Conservation (phyloP, 2,797 vertebrate genomes). For the Cuniculus paca region DNA sequence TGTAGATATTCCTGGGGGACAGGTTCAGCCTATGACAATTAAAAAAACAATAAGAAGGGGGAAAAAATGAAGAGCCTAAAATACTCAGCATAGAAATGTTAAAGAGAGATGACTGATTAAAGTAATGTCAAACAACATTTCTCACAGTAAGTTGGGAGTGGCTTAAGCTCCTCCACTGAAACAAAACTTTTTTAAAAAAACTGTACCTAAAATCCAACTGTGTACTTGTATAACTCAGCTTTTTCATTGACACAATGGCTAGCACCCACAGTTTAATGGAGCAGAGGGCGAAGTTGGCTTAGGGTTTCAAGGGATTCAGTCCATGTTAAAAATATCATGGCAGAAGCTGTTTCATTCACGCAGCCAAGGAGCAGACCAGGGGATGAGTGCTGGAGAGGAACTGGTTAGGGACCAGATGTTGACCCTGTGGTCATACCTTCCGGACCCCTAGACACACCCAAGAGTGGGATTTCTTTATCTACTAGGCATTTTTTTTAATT, state of each 20-base stretch:
- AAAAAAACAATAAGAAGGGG: neutral
- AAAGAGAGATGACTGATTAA: neutral
- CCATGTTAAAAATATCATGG: neutral
- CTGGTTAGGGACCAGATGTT: neutral
- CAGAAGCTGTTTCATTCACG: neutral
- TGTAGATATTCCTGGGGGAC: neutral
- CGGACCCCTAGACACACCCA: neutral
- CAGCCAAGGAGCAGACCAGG: neutral
- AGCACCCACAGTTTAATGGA: neutral
- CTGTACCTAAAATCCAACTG: neutral
- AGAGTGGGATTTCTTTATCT: neutral
- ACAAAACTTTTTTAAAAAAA: neutral
- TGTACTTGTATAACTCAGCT: neutral
- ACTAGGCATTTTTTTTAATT: neutral
- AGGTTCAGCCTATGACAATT: neutral
- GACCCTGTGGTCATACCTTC: neutral
- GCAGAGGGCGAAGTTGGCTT: neutral
- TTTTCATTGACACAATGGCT: neutral
- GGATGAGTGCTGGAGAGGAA: neutral
- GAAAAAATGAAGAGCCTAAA: neutral
- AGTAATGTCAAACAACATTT: neutral
- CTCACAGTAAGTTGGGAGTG: neutral
- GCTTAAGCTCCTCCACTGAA: constrained; percentile 21
- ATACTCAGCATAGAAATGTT: neutral
- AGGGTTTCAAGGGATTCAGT: neutral